These are phyloP conservation scores for Elysia chlorotica DNA, from an alignment of 1,140 invertebrate genomes.

Conservation along the genomic window DNA sequence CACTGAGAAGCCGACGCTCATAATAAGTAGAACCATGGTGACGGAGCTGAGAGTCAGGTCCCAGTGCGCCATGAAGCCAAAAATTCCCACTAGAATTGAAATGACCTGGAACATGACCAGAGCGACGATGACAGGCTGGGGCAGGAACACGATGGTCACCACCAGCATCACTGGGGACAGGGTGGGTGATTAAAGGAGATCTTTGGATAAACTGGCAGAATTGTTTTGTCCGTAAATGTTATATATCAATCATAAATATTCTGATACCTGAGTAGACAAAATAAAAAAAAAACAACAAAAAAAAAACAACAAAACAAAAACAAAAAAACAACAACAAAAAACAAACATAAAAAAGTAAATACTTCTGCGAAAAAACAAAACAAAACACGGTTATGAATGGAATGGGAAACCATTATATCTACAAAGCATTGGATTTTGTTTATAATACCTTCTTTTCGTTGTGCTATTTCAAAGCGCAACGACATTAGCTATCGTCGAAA, in stretches of 20 bases:
- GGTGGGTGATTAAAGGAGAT: too few relatives aligned
- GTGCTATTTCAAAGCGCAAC: background rate
- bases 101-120: constrained; percentile 96
- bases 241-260: background rate
- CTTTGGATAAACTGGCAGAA: background rate
- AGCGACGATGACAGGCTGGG: constrained; percentile 87
- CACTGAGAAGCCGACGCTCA: constrained; percentile 98
- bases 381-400: too few relatives aligned
- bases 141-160: constrained; percentile 95
- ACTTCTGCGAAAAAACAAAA: too few relatives aligned
- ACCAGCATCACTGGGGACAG: constrained; percentile 82
- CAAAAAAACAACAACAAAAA: background rate
- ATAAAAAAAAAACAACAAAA: background rate
- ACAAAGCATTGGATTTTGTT: too few relatives aligned
- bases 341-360: too few relatives aligned
- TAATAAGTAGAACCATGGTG: constrained; percentile 98
- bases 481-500: background rate
- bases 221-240: background rate
- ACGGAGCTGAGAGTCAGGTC: constrained; percentile 94
- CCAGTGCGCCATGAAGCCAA: constrained; percentile 96
- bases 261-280: background rate
- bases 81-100: constrained; percentile 92
- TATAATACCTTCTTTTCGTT: background rate
- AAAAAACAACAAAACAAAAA: background rate
- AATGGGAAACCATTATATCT: too few relatives aligned